phyloP scores from a whole-genome alignment of 1,140 invertebrate genomes.

The Danaus plexippus region DNA sequence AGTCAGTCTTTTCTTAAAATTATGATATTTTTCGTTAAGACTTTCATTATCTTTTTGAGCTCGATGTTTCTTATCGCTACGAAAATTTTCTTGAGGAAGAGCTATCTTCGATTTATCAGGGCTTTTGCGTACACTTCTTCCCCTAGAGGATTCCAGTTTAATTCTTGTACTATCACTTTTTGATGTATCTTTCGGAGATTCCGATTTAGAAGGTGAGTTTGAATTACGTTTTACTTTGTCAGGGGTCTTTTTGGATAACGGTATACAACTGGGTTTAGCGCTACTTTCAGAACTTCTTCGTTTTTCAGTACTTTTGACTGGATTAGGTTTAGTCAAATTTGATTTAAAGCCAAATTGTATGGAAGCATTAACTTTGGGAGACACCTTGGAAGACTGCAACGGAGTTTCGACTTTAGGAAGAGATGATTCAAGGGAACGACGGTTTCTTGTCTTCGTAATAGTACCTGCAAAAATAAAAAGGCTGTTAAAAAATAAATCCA shows the following conservation, averaged over 20 bases:
- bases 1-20: constrained; percentile 71
- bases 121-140: constrained; percentile 40
- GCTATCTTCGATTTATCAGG: constrained; percentile 60
- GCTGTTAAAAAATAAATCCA: constrained; percentile 18
- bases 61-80: constrained; percentile 57
- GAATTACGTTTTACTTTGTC: constrained; percentile 44
- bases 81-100: constrained; percentile 39
- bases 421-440: constrained; percentile 51
- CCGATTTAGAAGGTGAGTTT: constrained; percentile 51
- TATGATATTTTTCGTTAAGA: constrained; percentile 66
- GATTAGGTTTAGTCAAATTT: constrained; percentile 35
- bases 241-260: constrained; percentile 51
- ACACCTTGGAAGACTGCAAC: constrained; percentile 62
- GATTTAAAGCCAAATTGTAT: constrained; percentile 52
- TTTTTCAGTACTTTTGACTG: constrained; percentile 43
- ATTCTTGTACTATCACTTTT: constrained; percentile 41
- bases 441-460: constrained; percentile 45
- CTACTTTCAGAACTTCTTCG: constrained; percentile 46
- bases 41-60: constrained; percentile 65
- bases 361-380: constrained; percentile 52
- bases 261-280: constrained; percentile 59
- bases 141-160: constrained; percentile 43
- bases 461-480: constrained; percentile 56
- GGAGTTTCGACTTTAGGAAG: constrained; percentile 56
- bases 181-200: constrained; percentile 35